Percentiles rank a stretch among this genome's conserved stretches.
phyloP scores from a whole-genome alignment of 2,113 vertebrate genomes.

The Osmerus mordax region DNA sequence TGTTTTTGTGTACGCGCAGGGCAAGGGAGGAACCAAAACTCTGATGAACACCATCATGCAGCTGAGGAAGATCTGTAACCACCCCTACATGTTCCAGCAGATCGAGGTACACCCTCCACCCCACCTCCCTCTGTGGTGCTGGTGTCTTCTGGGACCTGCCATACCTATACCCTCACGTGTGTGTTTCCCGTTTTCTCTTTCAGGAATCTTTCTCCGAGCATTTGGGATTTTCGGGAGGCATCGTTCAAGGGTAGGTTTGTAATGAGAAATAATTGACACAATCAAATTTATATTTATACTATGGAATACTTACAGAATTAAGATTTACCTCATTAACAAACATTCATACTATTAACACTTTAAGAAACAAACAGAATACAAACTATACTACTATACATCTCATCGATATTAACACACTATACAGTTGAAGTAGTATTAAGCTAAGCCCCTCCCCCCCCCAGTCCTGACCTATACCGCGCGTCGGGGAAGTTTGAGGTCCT shows the following conservation, averaged over 20 bases:
- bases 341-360: background rate
- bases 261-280: background rate
- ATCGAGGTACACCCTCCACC: conserved; percentile 85
- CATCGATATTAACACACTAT: too few species aligned
- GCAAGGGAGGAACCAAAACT: conserved; percentile 96
- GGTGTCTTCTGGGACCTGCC: too few species aligned
- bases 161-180: too few species aligned
- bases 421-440: background rate
- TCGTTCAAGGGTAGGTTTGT: conserved; percentile 86
- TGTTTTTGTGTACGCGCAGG: conserved; percentile 63
- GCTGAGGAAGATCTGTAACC: conserved; percentile 96
- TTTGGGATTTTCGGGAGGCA: conserved; percentile 91
- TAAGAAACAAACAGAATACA: background rate
- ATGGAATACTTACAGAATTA: background rate
- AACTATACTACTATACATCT: too few species aligned
- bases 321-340: background rate
- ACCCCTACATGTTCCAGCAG: conserved; percentile 97
- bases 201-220: conserved; percentile 98
- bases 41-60: conserved; percentile 99
- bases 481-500: conserved; percentile 96
- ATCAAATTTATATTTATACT: background rate
- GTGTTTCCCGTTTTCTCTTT: background rate
- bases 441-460: conserved; percentile 21
- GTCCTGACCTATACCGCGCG: conserved; percentile 86
- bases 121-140: background rate